Base-by-base conservation (phyloP, 2,797 vertebrate species). In the Parauchenoglanis ngamensis region DNA sequence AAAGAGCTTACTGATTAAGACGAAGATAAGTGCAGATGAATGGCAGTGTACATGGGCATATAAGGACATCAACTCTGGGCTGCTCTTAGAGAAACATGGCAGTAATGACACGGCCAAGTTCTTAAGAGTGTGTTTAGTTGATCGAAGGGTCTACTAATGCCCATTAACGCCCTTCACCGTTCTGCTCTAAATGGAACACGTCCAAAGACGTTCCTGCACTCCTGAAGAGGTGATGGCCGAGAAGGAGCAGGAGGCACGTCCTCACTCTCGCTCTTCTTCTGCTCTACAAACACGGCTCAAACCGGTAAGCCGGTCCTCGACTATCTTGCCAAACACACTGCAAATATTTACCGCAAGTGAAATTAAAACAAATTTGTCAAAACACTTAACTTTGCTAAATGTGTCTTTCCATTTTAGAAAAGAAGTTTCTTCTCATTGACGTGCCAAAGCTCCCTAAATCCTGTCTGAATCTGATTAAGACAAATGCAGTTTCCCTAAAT, bases 381-480 rank as follows among this genome's bases (percentile, higher is more conserved):
- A 86, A 87, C 35, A 59, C 65, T 79, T 76, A 85, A 85, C 72
- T 80, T 83, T 56, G 82, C 83, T 67, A 44, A 88, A 85, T 56
- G 61, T n/a, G 49, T 87, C 78, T 83, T 75, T 84, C 70, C 31
- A 54, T 86, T 85, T 82, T 78, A 82, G 68, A 78, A 61, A 83
- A 83, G 86, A 80, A 77, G 35, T 82, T 65, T 84, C 56, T 88
- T 67, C 59, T 83, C 49, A 1, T 15, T 56, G 57, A 21, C 12
- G 56, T 78, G 72, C 81, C 59, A 88, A 86, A 86, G 86, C 81
- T 82, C 28, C 59, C 15, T 54, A 89, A 88, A 88, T 89, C 77
- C 89, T 79, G 67, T 61, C 85, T 89, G 83, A 88, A 75, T 86
- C 89, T 88, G 70, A 91, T 90, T 89, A 87, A 40, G 77, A 67